Evolutionary conservation across 2,888 invertebrate species (phyloP).

Genomic region (Apantesis nais): DNA sequence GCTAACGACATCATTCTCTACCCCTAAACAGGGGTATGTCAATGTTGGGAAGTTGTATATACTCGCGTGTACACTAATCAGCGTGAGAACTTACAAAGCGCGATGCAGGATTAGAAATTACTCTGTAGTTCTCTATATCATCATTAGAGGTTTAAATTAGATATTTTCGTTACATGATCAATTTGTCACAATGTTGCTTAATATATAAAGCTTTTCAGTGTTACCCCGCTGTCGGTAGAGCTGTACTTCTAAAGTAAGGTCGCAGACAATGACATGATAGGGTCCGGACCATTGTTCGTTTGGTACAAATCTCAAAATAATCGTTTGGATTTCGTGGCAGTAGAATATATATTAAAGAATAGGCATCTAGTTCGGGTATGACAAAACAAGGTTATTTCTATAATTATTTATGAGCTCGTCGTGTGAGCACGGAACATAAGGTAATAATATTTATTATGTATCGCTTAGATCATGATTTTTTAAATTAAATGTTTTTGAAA

Average conservation of each 20-base stretch:
- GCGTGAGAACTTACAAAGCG: not conserved
- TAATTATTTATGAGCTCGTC: not conserved
- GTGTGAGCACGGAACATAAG: not conserved
- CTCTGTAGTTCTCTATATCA: too few relatives aligned
- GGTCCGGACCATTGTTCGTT: constrained; percentile 44
- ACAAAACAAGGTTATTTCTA: not conserved
- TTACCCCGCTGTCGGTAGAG: constrained; percentile 22
- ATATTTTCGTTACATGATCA: too few relatives aligned
- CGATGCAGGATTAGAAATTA: not conserved
- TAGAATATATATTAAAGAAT: constrained; percentile 4
- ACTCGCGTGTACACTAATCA: not conserved
- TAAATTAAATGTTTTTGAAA: not conserved
- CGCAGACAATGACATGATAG: constrained; percentile 45
- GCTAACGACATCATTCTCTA: too few relatives aligned
- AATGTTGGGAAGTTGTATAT: too few relatives aligned
- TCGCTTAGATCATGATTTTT: not conserved
- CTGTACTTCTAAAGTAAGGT: constrained; percentile 29
- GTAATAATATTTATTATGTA: not conserved
- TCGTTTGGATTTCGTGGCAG: constrained; percentile 21
- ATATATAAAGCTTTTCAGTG: not conserved
- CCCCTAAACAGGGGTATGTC: too few relatives aligned
- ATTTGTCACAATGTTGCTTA: too few relatives aligned
- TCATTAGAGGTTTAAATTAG: too few relatives aligned
- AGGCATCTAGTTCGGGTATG: not conserved
- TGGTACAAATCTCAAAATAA: constrained; percentile 32